Percentiles rank a stretch among this genome's conserved stretches.
Evolutionary conservation across 2,888 invertebrate species (phyloP).

Genomic region (Clunio marinus): DNA sequence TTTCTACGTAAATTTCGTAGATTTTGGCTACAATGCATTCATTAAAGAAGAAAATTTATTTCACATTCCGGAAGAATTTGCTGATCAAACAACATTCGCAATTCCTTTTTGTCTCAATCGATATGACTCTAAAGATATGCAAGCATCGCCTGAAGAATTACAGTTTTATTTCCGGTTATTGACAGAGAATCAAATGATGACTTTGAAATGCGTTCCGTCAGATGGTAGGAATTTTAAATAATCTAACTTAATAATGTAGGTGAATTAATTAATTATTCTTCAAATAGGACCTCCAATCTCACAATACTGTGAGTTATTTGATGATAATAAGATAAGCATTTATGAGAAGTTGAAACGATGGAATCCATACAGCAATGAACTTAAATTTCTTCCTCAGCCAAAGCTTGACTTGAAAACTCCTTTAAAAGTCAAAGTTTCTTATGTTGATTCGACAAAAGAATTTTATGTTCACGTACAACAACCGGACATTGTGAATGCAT

Average conservation of each 20-base stretch:
- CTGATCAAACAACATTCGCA: not conserved
- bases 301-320: conserved; percentile 26
- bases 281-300: conserved; percentile 6
- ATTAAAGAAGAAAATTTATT: conserved; percentile 13
- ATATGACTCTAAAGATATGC: not conserved
- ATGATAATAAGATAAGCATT: not conserved
- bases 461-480: conserved; percentile 24
- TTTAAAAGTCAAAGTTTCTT: not conserved
- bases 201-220: conserved; percentile 12
- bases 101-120: not conserved
- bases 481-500: not conserved
- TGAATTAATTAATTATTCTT: not conserved
- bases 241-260: conserved; percentile 8
- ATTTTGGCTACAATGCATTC: not conserved
- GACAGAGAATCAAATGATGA: conserved; percentile 2
- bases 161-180: conserved; percentile 2
- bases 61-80: conserved; percentile 18
- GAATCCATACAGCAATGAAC: not conserved
- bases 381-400: not conserved
- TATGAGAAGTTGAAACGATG: not conserved
- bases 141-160: not conserved
- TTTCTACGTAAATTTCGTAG: not conserved
- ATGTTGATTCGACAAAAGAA: conserved; percentile 17
- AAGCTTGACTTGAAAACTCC: not conserved
- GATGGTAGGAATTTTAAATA: conserved; percentile 6